Base-by-base conservation (phyloP, 2,888 invertebrate genomes). In the Stictocephala bisonia region DNA sequence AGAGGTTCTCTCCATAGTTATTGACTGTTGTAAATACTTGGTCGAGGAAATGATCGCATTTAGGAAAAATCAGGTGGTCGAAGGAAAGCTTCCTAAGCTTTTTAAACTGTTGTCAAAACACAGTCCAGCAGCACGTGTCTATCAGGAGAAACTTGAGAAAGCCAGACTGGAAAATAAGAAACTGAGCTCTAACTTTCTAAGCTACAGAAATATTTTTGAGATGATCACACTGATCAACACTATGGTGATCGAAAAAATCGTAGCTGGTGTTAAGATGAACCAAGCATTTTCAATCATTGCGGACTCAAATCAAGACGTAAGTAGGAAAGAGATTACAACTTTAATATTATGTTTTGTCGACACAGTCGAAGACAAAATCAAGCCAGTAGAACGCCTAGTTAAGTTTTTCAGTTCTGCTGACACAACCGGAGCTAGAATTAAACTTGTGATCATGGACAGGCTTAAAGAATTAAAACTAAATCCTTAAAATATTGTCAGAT, bases 161-260 rank as follows among this genome's bases (percentile, higher is more conserved):
- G 15, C 50, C 20, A 50, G 50, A 20, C 9, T 18, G 13, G 20
- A 50, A 18, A 50, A 7, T 3, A 20, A 20, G 20, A 50, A 50
- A 20, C 50, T 50, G 11, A 6, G 50, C 4, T 50, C 50, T 7
- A 50, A 50, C 3, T 50, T 50, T 20, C 20, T 50, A n/a, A 58
- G 58, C n/a, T 58, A 58, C 27, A 58, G 58, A 26, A 58, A 58
- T 9, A 27, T 58, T 58, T 58, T 58, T 58, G 58, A 58, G 9
- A 26, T 31, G 27, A 26, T 58, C 15, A n/a, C 3, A 9, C 6
- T 58, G 13, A 58, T 58, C 11, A 58, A 2, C 26, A 58, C 11
- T n/a, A 3, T 58, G 11, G 58, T 27, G 2, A 26, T 58, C 6
- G 29, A 58, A 26, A 29, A 13, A 58, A 18, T 58, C 13, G 11